Evolutionary conservation across 1,140 invertebrate species (phyloP).

Genomic region (Cepaea nemoralis): DNA sequence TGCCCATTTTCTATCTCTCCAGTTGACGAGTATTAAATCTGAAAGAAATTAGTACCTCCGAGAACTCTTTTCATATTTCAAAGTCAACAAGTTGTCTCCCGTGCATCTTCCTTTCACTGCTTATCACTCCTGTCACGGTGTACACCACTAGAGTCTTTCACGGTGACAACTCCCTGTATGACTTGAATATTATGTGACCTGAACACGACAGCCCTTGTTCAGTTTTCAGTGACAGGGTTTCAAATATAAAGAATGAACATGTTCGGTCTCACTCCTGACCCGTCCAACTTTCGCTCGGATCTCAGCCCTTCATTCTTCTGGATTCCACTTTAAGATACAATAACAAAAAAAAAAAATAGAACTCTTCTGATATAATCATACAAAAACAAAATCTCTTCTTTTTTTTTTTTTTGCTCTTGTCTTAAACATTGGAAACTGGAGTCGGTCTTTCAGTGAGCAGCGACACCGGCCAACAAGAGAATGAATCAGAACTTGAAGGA

Average conservation of each 20-base stretch:
- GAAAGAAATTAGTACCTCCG: neutral
- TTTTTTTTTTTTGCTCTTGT: neutral
- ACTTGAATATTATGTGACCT: neutral
- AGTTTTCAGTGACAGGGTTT: neutral
- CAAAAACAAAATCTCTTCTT: neutral
- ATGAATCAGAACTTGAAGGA: no score
- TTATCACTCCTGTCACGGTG: neutral
- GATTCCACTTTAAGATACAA: neutral
- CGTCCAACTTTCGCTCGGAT: neutral
- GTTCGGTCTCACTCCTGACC: neutral
- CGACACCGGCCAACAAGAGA: no score
- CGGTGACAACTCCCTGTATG: neutral
- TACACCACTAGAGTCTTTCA: neutral
- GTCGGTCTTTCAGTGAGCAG: neutral
- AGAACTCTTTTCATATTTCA: neutral
- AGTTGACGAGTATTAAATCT: neutral
- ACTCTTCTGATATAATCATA: neutral
- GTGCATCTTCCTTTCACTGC: neutral
- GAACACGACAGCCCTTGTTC: conserved; percentile 3
- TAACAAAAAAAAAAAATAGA: neutral
- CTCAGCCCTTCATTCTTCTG: neutral
- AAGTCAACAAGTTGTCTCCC: conserved; percentile 15
- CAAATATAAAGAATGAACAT: neutral
- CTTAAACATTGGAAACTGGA: neutral
- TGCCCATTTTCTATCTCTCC: neutral